Base-by-base conservation (phyloP, 2,888 invertebrate species). In the Eupithecia dodoneata region DNA sequence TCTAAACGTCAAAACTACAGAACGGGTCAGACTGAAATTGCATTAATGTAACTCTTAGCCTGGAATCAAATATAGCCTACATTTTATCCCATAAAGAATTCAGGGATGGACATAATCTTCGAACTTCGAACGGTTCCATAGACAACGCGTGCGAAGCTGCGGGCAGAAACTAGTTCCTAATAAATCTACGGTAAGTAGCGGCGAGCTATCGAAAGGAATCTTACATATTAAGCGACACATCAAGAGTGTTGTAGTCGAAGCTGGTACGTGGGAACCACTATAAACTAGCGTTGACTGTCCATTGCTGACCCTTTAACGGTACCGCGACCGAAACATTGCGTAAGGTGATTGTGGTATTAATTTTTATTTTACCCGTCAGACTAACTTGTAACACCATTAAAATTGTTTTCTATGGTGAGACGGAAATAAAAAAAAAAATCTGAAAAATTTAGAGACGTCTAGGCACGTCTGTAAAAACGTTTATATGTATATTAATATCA, bases 301-400 rank as follows among this genome's bases (percentile, higher is more conserved):
- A 90, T 89, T 85, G 86, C 86, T 91, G 92, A 91, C 92, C 90
- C 88, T 87, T 81, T 88, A 92, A 91, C 91, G 90, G 91, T 90
- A 89, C 86, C 74, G 84, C 82, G 83, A 87, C 85, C 84, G 80
- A 82, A 81, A 81, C 85, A 88, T 89, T 89, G 86, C 88, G 85
- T 86, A 88, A 89, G 84, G 80, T 82, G 83, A 87, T 86, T 84
- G 85, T 83, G 79, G 76, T 83, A 72, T 78, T 47, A 75, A 73
- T 67, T 71, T 71, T 74, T 74, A 63, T 73, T 59, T 18, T 59
- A 63, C 30, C 63, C 30, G 30, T 63, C 63, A 12, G 63, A 30
- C 4, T 4, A 63, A 63, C 63, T 10, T 63, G 63, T 18, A 30
- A 18, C 18, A 63, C 63, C 63, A 30, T 30, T 30, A 63, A 30